Percentiles rank a stretch among this genome's conserved stretches.
These are phyloP conservation scores for Drosophila kurseongensis DNA, from an alignment of 1,140 invertebrate genomes.

Conservation along the genomic window DNA sequence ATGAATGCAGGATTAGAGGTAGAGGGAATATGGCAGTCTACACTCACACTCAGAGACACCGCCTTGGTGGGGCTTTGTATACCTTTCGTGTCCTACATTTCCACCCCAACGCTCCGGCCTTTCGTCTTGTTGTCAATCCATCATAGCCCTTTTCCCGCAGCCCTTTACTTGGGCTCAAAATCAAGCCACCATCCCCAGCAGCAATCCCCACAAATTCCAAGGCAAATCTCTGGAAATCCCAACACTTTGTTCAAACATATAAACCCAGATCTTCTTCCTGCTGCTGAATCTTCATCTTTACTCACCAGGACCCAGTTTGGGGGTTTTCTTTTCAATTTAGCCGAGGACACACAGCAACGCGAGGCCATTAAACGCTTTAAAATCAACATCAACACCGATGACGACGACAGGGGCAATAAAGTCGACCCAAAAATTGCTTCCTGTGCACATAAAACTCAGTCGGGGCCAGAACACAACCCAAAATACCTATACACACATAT, in stretches of 20 bases:
- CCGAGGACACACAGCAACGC: conserved; percentile 29
- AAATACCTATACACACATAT: conserved; percentile 62
- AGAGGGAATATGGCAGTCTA: conserved; percentile 32
- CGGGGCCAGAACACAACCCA: conserved; percentile 45
- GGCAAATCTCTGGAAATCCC: conserved; percentile 70
- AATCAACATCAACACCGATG: conserved; percentile 73
- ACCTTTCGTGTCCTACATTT: conserved; percentile 30
- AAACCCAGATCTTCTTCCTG: conserved; percentile 51
- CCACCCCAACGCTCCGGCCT: conserved; percentile 26
- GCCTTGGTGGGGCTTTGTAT: neutral
- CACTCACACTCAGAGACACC: conserved; percentile 4
- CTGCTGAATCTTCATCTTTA: conserved; percentile 28
- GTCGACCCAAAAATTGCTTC: conserved; percentile 82
- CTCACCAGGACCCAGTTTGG: conserved; percentile 1
- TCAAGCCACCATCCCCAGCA: conserved; percentile 7
- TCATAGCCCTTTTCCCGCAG: conserved; percentile 44
- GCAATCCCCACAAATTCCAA: conserved; percentile 43
- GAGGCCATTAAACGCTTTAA: conserved; percentile 79
- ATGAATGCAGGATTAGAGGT: conserved; percentile 38
- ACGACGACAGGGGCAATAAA: conserved; percentile 74
- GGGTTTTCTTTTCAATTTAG: conserved; percentile 71
- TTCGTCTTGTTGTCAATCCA: conserved; percentile 52
- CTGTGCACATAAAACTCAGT: conserved; percentile 74
- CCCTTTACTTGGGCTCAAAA: conserved; percentile 19
- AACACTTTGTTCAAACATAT: conserved; percentile 74